Evolutionary conservation across 2,888 invertebrate genomes (phyloP), one percentile per base, ranked within the genome.

Genomic region (Idaea biselata): DNA sequence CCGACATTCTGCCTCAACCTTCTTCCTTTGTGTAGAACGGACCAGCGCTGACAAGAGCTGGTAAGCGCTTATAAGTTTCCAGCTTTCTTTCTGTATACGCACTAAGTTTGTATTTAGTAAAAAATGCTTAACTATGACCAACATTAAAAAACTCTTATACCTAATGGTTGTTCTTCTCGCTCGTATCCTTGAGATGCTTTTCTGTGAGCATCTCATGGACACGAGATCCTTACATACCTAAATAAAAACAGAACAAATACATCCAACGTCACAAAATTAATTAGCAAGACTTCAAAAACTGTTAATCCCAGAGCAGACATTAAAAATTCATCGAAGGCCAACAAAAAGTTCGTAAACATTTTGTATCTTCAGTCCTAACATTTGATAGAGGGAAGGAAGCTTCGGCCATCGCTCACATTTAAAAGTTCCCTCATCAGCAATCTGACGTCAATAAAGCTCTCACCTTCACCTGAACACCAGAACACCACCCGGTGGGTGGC

Each of bases 401-500:
- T 60, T 65, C 65, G 60, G 33, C 65, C 59, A 63, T 63, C 60
- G 56, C 62, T 63, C 44, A 67, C 63, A 64, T 66, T 63, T 60
- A 63, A 66, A 66, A 67, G 63, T 32, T 55, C 58, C 62, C 64
- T 64, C 67, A 66, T 66, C 66, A 63, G 63, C 63, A 62, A 62
- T 61, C 64, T 54, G 60, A 61, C 67, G 64, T 66, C 69, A 63
- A 69, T 69, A 68, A 44, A 44, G 44, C 44, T 44, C 44, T 44
- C 44, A 44, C 44, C 44, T 44, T 44, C 44, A 14, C 44, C 44
- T 62, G 63, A 62, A 62, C 60, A 60, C 64, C 59, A n/a, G n/a
- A n/a, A n/a, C 79, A 81, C 81, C 80, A 76, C 72, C 68, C 74
- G 72, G 68, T 63, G 18, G 63, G 62, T 44, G 79, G 79, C 72